Percentiles rank a stretch among this genome's conserved stretches.
Conservation (phyloP, 2,113 vertebrate genomes). For the Paracanthobrama guichenoti region DNA sequence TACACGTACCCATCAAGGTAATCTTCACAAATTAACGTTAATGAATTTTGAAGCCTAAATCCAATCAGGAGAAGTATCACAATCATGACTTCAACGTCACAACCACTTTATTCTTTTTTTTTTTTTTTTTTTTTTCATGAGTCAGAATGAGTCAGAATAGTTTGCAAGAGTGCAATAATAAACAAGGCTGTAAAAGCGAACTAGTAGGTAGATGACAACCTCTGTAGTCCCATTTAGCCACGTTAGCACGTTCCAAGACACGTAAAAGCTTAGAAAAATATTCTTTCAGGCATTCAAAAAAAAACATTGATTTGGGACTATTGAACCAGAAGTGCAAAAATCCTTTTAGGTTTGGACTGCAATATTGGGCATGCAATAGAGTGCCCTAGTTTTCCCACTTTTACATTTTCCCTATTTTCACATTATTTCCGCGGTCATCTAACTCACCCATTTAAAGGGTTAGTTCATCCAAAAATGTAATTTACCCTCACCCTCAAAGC, state of each 20-base stretch:
- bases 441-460: background rate
- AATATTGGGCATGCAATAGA: background rate
- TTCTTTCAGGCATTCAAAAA: background rate
- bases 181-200: background rate
- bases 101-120: background rate
- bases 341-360: background rate
- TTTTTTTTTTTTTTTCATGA: background rate
- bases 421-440: background rate
- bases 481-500: too few species aligned
- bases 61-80: background rate
- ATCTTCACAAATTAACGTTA: background rate
- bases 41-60: background rate
- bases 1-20: background rate
- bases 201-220: background rate
- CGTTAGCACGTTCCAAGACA: background rate
- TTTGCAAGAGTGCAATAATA: background rate
- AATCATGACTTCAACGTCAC: background rate
- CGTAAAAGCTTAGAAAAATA: background rate
- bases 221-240: background rate
- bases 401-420: background rate
- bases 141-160: background rate
- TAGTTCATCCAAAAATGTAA: too few species aligned
- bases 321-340: background rate
- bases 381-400: background rate
- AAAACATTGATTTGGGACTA: background rate